Base-by-base conservation (phyloP, 1,140 invertebrate genomes). In the Bathynomus jamesi region DNA sequence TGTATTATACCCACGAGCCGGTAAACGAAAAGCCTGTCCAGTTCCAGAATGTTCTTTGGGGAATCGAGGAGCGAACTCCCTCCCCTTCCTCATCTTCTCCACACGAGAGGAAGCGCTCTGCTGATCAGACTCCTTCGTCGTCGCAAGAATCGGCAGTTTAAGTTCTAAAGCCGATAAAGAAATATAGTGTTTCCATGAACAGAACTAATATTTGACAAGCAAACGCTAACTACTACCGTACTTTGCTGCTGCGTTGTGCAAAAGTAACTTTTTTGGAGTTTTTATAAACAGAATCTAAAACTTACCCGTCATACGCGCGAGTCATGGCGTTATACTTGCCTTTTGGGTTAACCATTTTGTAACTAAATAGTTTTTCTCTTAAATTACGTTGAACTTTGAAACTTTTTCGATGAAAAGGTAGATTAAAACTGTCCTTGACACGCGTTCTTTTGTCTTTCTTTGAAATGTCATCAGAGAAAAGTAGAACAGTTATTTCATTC, bases 41-140 rank as follows among this genome's bases (percentile, higher is more conserved):
- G 21, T 77, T 77, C 67, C 70, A 71, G 13, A 77, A 77, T 61
- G 70, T 77, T 17, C 61, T 74, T 13, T 77, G 72, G 72, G 76
- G 71, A 28, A 46, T 77, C 5, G 40, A 53, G 21, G 40, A 53
- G 13, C 13, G 11, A 53, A 1, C 11, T 17, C 13, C 40, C 2
- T 21, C 40, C 21, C 21, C 40, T 3, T 21, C 40, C 21, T 53
- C 40, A 17, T 53, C 40, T 17, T 53, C 40, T 17, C 40, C 40
- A 11, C 40, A 53, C 21, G 40, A 53, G 21, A 21, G 13, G 13
- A 53, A 53, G 40, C 40, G 40, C 13, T 53, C 40, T 1, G n/a
- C n/a, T n/a, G n/a, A n/a, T n/a, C 40, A 53, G 21, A 53, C 40
- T 53, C 40, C 40, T 2, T 53, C 40, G 21, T 53, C 40, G 13